Evolutionary conservation across 2,113 vertebrate genomes (phyloP), one percentile per base, ranked within the genome.

Genomic region (Vidua macroura): DNA sequence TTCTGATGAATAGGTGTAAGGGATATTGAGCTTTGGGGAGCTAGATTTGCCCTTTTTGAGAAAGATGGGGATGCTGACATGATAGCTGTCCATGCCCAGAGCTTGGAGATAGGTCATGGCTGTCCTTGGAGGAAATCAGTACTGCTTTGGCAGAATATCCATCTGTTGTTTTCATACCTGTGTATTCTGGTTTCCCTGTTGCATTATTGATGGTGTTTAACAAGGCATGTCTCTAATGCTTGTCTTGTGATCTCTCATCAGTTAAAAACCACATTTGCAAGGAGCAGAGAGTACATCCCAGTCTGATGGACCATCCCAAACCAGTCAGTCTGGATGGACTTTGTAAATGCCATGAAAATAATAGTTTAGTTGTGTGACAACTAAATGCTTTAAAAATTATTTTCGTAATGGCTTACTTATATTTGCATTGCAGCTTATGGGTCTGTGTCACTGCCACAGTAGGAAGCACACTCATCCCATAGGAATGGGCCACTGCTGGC

Each of bases 181-280:
- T 2, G 1, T 66, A 30, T 83, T 82, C 28, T 30, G 41, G 28
- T 17, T 76, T 93, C 67, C n/a, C 43, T 44, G 49, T 55, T 82
- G 27, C 31, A 1, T 70, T 72, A 39, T 9, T 43, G 31, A 27
- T 8, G 3, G 5, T 76, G 37, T 72, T 83, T 52, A 85, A n/a
- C 21, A 43, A 58, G 41, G 31, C 15, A 28, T 0, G 0, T 73
- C 0, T 0, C 46, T 80, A 51, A 58, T n/a, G 13, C 28, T 73
- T 22, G 11, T 62, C 31, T 58, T 3, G 1, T 52, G 75, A 31
- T 90, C 31, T 30, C 24, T 86, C 0, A 2, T 77, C 46, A 58
- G 22, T 62, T 81, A 73, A 86, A 86, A 92, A 51, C 13, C 51
- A 31, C 2, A 2, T 68, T 76, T 69, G 59, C 51, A 83, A 81